Evolutionary conservation across 2,113 vertebrate genomes (phyloP), one percentile per base, ranked within the genome.

Genomic region (Antennarius striatus): DNA sequence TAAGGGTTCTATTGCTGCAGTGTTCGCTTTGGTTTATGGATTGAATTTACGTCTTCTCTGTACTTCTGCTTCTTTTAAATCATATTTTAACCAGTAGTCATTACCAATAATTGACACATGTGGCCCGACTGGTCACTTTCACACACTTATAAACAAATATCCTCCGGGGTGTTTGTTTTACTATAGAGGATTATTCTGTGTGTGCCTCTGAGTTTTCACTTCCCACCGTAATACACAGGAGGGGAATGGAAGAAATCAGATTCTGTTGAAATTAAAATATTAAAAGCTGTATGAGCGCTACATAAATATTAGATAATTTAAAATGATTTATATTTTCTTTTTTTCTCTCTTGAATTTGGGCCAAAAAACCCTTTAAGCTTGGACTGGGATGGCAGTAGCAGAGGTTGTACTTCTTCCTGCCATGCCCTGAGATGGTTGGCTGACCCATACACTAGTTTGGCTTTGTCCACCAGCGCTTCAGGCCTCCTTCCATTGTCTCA

Each of bases 391-490:
- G 32, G 28, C 51, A 15, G 43, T 64, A 58, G 64, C 77, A 12
- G 65, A 46, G 60, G 71, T 63, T n/a, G 46, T 47, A 45, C 66
- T 54, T 43, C 60, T 76, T 56, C 61, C 69, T 68, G 49, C 51
- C 46, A 59, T 30, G 68, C 81, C 36, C 65, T 53, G 48, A 60
- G 72, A 36, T 45, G 58, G 47, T 45, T 58, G 61, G 55, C 58
- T 73, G 72, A 79, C 69, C 68, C 56, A 7, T 39, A 9, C 79
- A 60, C 58, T 54, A 63, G 67, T 60, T 54, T 75, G 53, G 43
- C 72, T 78, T 73, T 75, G 63, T 81, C 61, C 77, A 53, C 56
- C 51, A 49, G 66, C 54, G 73, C 83, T 84, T 3, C 39, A 73
- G 77, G 81, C 52, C 61, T 70, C 56, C 58, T 61, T 67, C 56